Evolutionary conservation across 2,113 vertebrate species (phyloP), one percentile per base, ranked within the genome.

Genomic region (Pachypanchax playfairii): DNA sequence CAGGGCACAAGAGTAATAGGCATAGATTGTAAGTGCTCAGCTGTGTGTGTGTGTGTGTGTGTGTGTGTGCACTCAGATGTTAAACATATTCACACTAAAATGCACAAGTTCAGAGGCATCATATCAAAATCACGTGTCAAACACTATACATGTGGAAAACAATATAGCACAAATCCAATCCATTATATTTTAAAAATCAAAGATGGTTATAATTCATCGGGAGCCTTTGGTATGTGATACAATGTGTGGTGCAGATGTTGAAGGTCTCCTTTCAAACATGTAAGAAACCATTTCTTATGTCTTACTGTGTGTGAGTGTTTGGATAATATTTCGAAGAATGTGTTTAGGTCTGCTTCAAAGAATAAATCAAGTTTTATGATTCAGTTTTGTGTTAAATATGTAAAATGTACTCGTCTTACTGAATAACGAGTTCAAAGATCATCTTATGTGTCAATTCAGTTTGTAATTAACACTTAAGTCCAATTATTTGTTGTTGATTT

Each of bases 171-270:
- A 33, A 47, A 64, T 42, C 4, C 35, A 70, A 55, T 33, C 11
- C 17, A 26, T 49, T 35, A 36, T 18, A 35, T 58, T 48, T n/a
- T 50, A 22, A 44, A 48, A 51, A 55, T 13, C 20, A 48, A 74
- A 77, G 60, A 72, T 75, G 72, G 63, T 68, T 63, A 83, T 77
- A 76, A 85, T 84, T 88, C 75, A 77, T 38, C 43, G 59, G 66
- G 65, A 89, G 75, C 71, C 35, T 82, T 57, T 68, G 81, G 78
- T 70, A 88, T 87, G 80, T 71, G 61, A 75, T 62, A 21, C 75
- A 89, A 85, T 89, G 83, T 90, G 85, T 77, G 73, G 42, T 79
- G 67, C 88, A 92, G 88, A 91, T 91, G 87, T 87, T 82, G 65
- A 71, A 64, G 36, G 70, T 75, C 60, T 75, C 60, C 41, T 38